Conservation (phyloP, 2,113 vertebrate genomes). For the Poicephalus gulielmi region DNA sequence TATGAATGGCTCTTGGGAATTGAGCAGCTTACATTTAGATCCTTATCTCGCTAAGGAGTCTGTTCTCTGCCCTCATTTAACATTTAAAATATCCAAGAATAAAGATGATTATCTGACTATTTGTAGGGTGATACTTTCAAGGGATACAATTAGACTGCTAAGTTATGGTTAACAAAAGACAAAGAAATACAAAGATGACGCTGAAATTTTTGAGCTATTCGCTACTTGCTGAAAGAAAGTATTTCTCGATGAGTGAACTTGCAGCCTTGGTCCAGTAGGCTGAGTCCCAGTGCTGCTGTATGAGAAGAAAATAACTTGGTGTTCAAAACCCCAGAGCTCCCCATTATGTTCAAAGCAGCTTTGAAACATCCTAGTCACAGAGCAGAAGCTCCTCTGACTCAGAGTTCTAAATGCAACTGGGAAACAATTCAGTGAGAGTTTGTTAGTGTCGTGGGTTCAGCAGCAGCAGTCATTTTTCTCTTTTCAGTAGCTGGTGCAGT, state of each 20-base stretch:
- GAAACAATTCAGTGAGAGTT: neutral
- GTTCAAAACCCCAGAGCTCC: neutral
- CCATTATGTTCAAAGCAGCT: neutral
- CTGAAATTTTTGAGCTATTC: neutral
- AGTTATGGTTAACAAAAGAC: neutral
- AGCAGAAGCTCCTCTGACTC: neutral
- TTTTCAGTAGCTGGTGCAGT: too few relatives aligned
- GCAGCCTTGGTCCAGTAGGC: neutral
- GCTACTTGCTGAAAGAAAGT: neutral
- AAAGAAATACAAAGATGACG: neutral
- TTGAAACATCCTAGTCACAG: neutral
- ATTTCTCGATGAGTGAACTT: neutral
- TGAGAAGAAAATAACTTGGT: neutral
- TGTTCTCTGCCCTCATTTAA: neutral
- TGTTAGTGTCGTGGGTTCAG: neutral
- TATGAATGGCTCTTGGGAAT: neutral
- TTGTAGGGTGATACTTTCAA: neutral
- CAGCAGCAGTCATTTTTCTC: too few relatives aligned
- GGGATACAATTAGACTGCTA: neutral
- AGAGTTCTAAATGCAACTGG: neutral
- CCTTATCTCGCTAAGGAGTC: neutral
- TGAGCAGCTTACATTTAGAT: constrained; percentile 18
- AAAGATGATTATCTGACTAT: neutral
- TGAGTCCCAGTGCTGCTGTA: neutral
- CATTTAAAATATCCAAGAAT: neutral